Percentiles rank a stretch among this genome's conserved stretches.
Conservation (phyloP, 2,113 vertebrate genomes). For the Cathartes aura region DNA sequence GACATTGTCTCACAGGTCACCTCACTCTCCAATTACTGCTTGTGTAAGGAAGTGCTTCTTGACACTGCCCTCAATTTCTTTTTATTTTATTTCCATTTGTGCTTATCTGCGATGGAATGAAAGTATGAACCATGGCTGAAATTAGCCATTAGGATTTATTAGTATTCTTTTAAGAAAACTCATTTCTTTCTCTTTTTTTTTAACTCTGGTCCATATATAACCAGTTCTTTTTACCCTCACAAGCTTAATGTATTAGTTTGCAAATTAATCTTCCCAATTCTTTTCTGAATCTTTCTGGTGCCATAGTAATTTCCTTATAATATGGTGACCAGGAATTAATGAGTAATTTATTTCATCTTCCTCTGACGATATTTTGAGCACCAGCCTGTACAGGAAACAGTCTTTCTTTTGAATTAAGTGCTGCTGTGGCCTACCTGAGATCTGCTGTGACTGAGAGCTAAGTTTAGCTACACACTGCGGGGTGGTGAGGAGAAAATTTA, state of each 20-base stretch:
- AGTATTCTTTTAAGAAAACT: slow-evolving; percentile 22
- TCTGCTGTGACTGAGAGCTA: not conserved
- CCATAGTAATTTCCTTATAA: not conserved
- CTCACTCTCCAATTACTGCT: slow-evolving; percentile 33
- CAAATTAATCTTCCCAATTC: not conserved
- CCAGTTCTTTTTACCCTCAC: not conserved
- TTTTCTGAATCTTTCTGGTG: not conserved
- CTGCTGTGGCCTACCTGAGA: slow-evolving; percentile 24
- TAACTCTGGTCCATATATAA: not conserved
- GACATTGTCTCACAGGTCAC: slow-evolving; percentile 35
- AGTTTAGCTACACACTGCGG: not conserved
- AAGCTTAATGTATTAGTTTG: not conserved
- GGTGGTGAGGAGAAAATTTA: not conserved
- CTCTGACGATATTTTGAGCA: not conserved
- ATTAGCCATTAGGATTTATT: slow-evolving; percentile 7
- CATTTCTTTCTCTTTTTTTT: not conserved
- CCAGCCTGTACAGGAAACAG: not conserved
- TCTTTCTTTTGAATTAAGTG: slow-evolving; percentile 27
- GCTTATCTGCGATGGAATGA: not conserved
- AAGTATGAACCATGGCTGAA: not conserved
- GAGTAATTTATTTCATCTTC: slow-evolving; percentile 13
- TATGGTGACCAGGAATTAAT: not conserved
- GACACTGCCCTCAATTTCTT: slow-evolving; percentile 40
- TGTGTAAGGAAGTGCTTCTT: slow-evolving; percentile 34
- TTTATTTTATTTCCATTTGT: slow-evolving; percentile 15